These are phyloP conservation scores for Apistogramma diplotaenia DNA, from an alignment of 2,113 vertebrate species.

Conservation along the genomic window DNA sequence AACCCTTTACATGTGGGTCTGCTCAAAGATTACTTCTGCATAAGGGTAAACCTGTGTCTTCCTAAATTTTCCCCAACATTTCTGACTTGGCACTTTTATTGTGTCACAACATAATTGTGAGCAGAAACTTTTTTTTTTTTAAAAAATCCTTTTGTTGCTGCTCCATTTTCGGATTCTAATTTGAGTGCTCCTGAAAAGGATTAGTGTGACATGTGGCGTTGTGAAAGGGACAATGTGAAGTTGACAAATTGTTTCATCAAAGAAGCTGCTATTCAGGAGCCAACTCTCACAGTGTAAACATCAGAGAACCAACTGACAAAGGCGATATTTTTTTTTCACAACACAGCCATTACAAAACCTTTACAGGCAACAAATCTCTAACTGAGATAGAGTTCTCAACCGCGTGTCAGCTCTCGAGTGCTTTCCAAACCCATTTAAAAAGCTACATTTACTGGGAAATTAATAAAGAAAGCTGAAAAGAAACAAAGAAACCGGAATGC, in stretches of 20 bases:
- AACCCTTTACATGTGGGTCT: neutral
- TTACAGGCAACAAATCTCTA: slow-evolving; percentile 12
- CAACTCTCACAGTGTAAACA: neutral
- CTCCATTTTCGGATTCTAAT: neutral
- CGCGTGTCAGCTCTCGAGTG: neutral
- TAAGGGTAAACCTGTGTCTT: neutral
- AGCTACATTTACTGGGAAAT: neutral
- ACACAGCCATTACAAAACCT: neutral
- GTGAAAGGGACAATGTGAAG: neutral
- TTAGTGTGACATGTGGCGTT: neutral
- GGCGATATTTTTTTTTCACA: neutral
- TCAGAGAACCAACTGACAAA: neutral
- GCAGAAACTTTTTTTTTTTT: neutral
- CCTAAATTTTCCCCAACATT: neutral
- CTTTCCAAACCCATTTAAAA: slow-evolving; percentile 10
- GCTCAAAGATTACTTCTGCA: neutral
- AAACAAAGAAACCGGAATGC: neutral
- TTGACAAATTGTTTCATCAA: neutral
- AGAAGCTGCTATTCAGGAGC: neutral
- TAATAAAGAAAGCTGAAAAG: neutral
- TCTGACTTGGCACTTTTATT: neutral
- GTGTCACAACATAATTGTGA: neutral
- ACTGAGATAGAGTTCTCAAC: neutral
- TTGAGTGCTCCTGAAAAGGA: neutral
- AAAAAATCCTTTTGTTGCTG: neutral